Evolutionary conservation across 2,888 invertebrate genomes (phyloP).

Genomic region (Seira musarum): DNA sequence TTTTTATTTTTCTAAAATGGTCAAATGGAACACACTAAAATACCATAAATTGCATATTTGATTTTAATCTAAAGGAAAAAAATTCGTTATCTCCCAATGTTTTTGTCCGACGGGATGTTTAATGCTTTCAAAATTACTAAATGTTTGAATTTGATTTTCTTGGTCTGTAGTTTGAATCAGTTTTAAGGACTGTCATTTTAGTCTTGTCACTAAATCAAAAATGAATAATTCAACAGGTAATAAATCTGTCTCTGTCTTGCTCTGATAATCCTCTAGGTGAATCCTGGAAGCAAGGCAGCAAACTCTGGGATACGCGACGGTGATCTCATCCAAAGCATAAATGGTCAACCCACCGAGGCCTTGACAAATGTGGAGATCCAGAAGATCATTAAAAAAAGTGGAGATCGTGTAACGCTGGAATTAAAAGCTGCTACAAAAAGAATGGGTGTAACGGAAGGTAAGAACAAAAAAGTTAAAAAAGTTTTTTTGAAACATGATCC

Average conservation of each 20-base stretch:
- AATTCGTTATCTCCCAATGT: too few species aligned
- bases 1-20: too few species aligned
- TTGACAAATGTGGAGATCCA: slow-evolving; percentile 72
- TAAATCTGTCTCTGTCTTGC: neutral
- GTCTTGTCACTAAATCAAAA: too few species aligned
- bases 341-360: slow-evolving; percentile 80
- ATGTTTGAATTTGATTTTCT: neutral
- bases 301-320: slow-evolving; percentile 85
- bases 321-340: slow-evolving; percentile 85
- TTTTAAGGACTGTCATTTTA: too few species aligned
- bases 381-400: slow-evolving; percentile 65
- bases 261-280: slow-evolving; percentile 78
- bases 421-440: slow-evolving; percentile 61
- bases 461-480: too few species aligned
- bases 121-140: too few species aligned
- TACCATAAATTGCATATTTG: too few species aligned
- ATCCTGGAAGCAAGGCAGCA: slow-evolving; percentile 89
- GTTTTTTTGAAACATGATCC: too few species aligned
- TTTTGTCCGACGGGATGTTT: too few species aligned
- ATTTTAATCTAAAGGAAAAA: too few species aligned
- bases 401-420: slow-evolving; percentile 63
- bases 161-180: neutral
- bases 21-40: too few species aligned
- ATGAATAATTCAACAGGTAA: too few species aligned
- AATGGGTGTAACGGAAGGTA: slow-evolving; percentile 62